phyloP scores from a whole-genome alignment of 35 echinoderm and acorn worm species.

The Acanthaster planci region DNA sequence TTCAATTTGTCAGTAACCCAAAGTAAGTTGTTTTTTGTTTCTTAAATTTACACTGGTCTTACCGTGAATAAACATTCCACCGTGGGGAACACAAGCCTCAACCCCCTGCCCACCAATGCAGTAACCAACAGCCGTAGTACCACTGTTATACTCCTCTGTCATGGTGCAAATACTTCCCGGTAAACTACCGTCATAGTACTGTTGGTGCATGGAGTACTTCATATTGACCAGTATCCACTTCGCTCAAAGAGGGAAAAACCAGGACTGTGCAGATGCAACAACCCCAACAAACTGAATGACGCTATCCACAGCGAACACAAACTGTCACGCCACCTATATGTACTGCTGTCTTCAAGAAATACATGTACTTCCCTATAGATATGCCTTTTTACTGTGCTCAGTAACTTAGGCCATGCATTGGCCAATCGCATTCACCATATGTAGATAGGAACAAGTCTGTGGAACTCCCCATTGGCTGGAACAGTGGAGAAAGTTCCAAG shows the following conservation, averaged over 20 bases:
- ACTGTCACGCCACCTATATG: constrained; percentile 9
- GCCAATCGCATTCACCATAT: not conserved
- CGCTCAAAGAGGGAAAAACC: not conserved
- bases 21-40: too few relatives aligned
- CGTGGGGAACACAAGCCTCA: constrained; percentile 11
- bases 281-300: too few relatives aligned
- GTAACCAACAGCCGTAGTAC: constrained; percentile 12
- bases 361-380: not conserved
- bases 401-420: not conserved
- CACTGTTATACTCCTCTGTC: constrained; percentile 5
- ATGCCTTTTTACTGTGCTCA: too few relatives aligned
- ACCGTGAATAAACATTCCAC: constrained; percentile 4
- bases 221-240: not conserved
- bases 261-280: too few relatives aligned
- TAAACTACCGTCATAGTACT: constrained; percentile 22
- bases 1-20: too few relatives aligned
- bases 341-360: not conserved
- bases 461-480: not conserved
- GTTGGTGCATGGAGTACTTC: constrained; percentile 21
- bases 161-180: constrained; percentile 18
- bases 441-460: not conserved
- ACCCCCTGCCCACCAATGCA: constrained; percentile 3
- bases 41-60: not conserved
- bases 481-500: constrained; percentile 11
- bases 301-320: not conserved